Percentiles rank a stretch among this genome's conserved stretches.
phyloP scores from a whole-genome alignment of 2,888 invertebrate species.

The Dasypolia templi region DNA sequence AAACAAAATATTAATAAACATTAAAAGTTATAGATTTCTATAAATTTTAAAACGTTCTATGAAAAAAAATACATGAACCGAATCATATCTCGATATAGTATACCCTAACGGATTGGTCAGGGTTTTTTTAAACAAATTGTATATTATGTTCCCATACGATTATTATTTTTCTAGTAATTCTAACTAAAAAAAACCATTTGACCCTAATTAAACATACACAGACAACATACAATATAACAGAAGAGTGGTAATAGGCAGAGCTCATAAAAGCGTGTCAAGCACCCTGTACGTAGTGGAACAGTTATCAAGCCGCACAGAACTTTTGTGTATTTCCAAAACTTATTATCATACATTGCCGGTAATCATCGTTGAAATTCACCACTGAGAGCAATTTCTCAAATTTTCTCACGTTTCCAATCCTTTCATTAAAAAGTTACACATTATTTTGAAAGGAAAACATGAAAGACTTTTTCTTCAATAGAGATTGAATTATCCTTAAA shows the following conservation, averaged over 20 bases:
- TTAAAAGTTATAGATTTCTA: background rate
- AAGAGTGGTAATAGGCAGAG: slow-evolving; percentile 33
- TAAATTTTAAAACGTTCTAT: too few relatives aligned
- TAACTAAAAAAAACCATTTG: slow-evolving; percentile 6
- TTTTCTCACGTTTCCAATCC: slow-evolving; percentile 27
- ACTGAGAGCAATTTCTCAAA: slow-evolving; percentile 36
- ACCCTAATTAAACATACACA: slow-evolving; percentile 14
- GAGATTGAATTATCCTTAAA: background rate
- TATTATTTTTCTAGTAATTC: slow-evolving; percentile 5
- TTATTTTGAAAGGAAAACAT: background rate
- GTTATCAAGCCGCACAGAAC: slow-evolving; percentile 24
- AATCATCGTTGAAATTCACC: slow-evolving; percentile 36
- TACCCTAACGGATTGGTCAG: background rate
- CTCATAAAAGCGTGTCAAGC: slow-evolving; percentile 58
- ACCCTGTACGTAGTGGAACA: slow-evolving; percentile 19
- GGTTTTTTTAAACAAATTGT: background rate
- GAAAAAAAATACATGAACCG: too few relatives aligned
- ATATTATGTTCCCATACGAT: background rate
- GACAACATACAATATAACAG: slow-evolving; percentile 10
- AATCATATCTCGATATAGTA: background rate
- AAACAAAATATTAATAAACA: background rate
- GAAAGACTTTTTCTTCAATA: background rate
- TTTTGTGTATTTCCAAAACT: slow-evolving; percentile 40
- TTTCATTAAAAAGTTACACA: slow-evolving; percentile 1
- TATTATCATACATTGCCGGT: slow-evolving; percentile 33